phyloP scores from a whole-genome alignment of 2,888 invertebrate species.

The Trichopria drosophilae region DNA sequence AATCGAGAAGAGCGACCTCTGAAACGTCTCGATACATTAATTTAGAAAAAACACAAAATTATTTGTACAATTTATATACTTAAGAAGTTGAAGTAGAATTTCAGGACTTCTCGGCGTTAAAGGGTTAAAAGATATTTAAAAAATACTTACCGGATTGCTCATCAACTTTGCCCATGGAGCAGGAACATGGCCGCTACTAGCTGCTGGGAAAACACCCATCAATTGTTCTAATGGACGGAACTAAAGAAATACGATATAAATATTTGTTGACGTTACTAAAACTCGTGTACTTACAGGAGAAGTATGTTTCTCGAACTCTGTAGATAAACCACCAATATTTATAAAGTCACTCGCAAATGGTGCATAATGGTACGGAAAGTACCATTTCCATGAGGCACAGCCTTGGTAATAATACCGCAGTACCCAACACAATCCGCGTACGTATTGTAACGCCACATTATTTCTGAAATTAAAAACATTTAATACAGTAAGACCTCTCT shows the following conservation, averaged over 20 bases:
- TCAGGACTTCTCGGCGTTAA: too few species aligned
- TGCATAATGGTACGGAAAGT: constrained; percentile 99
- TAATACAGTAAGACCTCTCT: too few species aligned
- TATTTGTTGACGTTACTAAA: background rate
- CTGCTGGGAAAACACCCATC: constrained; percentile 99
- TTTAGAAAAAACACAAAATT: too few species aligned
- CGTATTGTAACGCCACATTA: constrained; percentile 91
- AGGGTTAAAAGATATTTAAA: too few species aligned
- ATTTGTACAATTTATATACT: too few species aligned
- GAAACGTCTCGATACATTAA: too few species aligned
- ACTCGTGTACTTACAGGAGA: constrained; percentile 74
- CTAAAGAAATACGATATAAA: constrained; percentile 58
- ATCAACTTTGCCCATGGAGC: constrained; percentile 90
- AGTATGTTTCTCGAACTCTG: constrained; percentile 85
- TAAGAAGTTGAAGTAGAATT: too few species aligned
- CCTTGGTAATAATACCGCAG: constrained; percentile 98
- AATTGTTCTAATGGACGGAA: constrained; percentile 97
- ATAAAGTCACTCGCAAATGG: constrained; percentile 99
- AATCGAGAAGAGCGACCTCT: too few species aligned
- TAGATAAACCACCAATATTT: constrained; percentile 82
- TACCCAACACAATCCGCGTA: constrained; percentile 97
- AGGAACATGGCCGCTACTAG: constrained; percentile 92
- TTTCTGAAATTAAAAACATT: constrained; percentile 61
- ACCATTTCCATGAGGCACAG: constrained; percentile 99
- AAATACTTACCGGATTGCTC: constrained; percentile 76